Base-by-base conservation (phyloP, 2,113 vertebrate species). In the Rissa tridactyla region DNA sequence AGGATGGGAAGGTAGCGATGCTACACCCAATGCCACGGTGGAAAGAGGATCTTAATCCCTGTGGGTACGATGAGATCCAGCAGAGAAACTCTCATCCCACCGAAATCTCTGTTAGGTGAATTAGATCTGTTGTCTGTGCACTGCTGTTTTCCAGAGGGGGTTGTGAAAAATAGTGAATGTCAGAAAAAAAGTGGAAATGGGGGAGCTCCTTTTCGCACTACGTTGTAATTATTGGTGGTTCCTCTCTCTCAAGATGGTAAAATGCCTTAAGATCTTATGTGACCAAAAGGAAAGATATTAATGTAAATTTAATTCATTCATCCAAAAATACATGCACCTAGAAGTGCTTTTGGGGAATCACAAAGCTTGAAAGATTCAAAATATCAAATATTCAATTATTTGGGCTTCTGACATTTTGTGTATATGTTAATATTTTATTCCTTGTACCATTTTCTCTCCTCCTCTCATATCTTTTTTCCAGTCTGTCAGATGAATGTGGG, bases 331-430 rank as follows among this genome's bases (percentile, higher is more conserved):
- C 32, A 40, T 42, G 13, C 36, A 69, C 13, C 38, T 57, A 78
- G 15, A 92, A 95, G 68, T 52, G 15, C 19, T 88, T 94, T 61
- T 55, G 36, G 72, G 68, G 52, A 60, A 76, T 69, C 57, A 69
- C 6, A 4, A 54, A 84, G 13, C 68, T 75, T 51, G 34, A 86
- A 88, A 30, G 5, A 54, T 40, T 54, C 34, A 71, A 86, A 83
- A 69, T 69, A 76, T 81, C 91, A 90, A 82, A 86, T 92, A 86
- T 76, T 79, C 65, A 57, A 62, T 72, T 92, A 90, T 93, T 90
- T 95, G 60, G 84, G 17, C 61, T 64, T n/a, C 47, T 90, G 85
- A 90, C 60, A 76, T 71, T 89, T 84, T 82, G 36, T n/a, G 36
- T 64, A 7, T 69, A 32, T 78, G 57, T 61, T 82, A 90, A 84